Percentiles rank a stretch among this genome's conserved stretches.
Evolutionary conservation across 1,140 invertebrate species (phyloP).

Genomic region (Meloidogyne chitwoodi): DNA sequence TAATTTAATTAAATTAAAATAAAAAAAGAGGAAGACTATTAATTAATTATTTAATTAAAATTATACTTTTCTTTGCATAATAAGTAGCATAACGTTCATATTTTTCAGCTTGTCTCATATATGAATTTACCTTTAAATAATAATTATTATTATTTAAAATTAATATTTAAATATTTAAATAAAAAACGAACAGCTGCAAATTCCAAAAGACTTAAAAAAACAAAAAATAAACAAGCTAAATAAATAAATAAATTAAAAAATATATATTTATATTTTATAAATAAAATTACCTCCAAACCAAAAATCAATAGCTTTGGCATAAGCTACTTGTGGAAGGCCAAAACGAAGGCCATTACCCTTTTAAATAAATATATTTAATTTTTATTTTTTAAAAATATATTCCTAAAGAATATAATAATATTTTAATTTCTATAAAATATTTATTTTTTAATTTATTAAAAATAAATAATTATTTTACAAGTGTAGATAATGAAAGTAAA

Average conservation of each 20-base stretch:
- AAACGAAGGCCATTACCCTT: slow-evolving; percentile 44
- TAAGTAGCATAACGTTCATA: slow-evolving; percentile 48
- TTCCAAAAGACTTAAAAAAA: slow-evolving; percentile 54
- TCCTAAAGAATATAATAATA: too few species aligned
- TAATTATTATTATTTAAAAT: not conserved
- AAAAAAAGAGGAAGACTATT: too few species aligned
- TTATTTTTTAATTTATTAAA: too few species aligned
- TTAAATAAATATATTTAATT: slow-evolving; percentile 21
- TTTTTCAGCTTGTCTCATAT: slow-evolving; percentile 55
- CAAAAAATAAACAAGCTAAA: slow-evolving; percentile 45
- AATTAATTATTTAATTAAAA: not conserved
- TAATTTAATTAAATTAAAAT: too few species aligned
- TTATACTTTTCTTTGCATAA: slow-evolving; percentile 23
- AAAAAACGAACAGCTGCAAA: slow-evolving; percentile 43
- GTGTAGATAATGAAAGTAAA: slow-evolving; percentile 51
- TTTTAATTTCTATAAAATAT: too few species aligned
- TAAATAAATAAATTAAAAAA: not conserved
- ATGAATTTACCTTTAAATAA: slow-evolving; percentile 35
- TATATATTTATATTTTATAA: slow-evolving; percentile 17
- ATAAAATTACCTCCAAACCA: slow-evolving; percentile 40
- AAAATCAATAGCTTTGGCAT: slow-evolving; percentile 44
- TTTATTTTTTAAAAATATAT: not conserved
- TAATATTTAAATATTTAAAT: not conserved
- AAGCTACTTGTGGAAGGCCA: slow-evolving; percentile 45
- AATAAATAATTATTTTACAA: too few species aligned